These are phyloP conservation scores for Apoderus coryli DNA, from an alignment of 2,888 invertebrate genomes.

Conservation along the genomic window DNA sequence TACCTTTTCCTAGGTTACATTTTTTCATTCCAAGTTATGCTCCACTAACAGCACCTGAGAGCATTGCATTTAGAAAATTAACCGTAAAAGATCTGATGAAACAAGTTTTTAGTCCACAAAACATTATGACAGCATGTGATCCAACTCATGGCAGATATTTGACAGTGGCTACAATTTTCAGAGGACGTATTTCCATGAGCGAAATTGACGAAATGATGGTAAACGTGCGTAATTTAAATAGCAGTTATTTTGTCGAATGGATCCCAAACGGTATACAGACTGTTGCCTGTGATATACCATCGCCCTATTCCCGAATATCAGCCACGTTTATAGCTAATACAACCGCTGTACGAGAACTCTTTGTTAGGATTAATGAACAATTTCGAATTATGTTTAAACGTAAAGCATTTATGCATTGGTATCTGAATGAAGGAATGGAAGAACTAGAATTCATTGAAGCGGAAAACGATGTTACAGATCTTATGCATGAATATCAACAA, in stretches of 20 bases:
- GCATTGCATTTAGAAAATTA: conserved; percentile 75
- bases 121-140: conserved; percentile 95
- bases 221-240: conserved; percentile 90
- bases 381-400: conserved; percentile 85
- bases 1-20: conserved; percentile 90
- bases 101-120: conserved; percentile 90
- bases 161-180: conserved; percentile 82
- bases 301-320: conserved; percentile 84
- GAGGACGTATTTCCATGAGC: conserved; percentile 90
- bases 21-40: conserved; percentile 96
- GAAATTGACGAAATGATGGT: conserved; percentile 86
- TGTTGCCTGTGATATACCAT: conserved; percentile 86
- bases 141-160: conserved; percentile 84
- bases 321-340: conserved; percentile 90
- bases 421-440: too few relatives aligned
- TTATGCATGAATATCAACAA: conserved; percentile 91
- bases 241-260: conserved; percentile 81
- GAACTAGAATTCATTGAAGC: conserved; percentile 94
- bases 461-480: conserved; percentile 90
- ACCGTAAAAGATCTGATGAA: conserved; percentile 85
- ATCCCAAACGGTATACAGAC: conserved; percentile 92
- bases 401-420: too few relatives aligned
- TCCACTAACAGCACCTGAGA: conserved; percentile 74
- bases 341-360: conserved; percentile 83
- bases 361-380: conserved; percentile 80